A percentile compares a stretch with the other conserved stretches of the same genome.
Conservation (phyloP, 2,797 vertebrate genomes). For the Acomys russatus region DNA sequence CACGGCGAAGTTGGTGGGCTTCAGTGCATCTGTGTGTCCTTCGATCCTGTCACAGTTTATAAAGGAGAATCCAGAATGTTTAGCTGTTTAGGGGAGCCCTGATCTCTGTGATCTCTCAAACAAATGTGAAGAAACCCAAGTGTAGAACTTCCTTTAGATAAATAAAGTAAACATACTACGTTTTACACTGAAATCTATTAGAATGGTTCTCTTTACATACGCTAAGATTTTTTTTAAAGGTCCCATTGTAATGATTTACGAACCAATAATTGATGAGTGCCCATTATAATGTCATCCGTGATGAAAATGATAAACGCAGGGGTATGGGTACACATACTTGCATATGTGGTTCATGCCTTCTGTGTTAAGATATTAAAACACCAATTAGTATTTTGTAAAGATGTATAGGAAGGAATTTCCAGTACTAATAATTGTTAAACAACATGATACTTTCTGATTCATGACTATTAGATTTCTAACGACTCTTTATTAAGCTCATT, state of each 20-base stretch:
- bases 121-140: neutral
- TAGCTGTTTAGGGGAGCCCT: neutral
- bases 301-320: neutral
- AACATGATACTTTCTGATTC: constrained; percentile 61
- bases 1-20: neutral
- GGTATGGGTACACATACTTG: neutral
- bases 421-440: constrained; percentile 32
- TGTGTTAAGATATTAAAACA: constrained; percentile 60
- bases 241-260: neutral
- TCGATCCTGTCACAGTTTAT: neutral
- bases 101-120: neutral
- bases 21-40: neutral
- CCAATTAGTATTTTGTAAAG: constrained; percentile 43
- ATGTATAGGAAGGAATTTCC: constrained; percentile 40
- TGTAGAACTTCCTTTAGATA: neutral
- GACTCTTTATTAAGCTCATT: constrained; percentile 18
- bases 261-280: neutral
- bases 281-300: neutral
- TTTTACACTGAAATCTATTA: constrained; percentile 26
- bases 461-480: constrained; percentile 40
- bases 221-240: neutral
- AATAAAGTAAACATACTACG: constrained; percentile 20
- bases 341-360: neutral
- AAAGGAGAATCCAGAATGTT: neutral
- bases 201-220: neutral